A percentile compares a stretch with the other conserved stretches of the same genome.
Evolutionary conservation across 2,888 invertebrate genomes (phyloP).

Genomic region (Halocaridina rubra): DNA sequence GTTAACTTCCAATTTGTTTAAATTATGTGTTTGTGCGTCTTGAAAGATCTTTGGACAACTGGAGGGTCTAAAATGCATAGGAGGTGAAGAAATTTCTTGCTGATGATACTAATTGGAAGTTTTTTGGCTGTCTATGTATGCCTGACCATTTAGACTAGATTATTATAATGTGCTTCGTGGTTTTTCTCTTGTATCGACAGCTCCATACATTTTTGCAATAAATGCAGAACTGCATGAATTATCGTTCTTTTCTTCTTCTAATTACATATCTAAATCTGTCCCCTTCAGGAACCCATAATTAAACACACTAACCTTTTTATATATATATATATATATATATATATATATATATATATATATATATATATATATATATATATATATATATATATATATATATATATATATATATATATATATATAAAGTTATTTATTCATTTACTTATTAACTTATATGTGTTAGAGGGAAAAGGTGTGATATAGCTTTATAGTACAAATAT

Average conservation of each 20-base stretch:
- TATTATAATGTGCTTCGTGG: background rate
- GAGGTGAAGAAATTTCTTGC: too few relatives aligned
- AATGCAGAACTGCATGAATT: background rate
- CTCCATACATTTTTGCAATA: too few relatives aligned
- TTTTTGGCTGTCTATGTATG: conserved; percentile 1
- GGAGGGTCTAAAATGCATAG: too few relatives aligned
- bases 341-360: conserved; percentile 17
- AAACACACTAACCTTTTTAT: background rate
- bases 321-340: conserved; percentile 32
- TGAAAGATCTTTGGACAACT: too few relatives aligned
- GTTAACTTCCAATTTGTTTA: too few relatives aligned
- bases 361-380: background rate
- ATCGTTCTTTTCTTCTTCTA: background rate
- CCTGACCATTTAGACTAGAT: background rate
- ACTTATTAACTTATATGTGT: too few relatives aligned
- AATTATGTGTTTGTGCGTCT: too few relatives aligned
- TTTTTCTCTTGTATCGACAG: too few relatives aligned
- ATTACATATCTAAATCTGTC: background rate
- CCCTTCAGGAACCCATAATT: background rate
- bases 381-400: conserved; percentile 1
- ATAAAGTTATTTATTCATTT: too few relatives aligned
- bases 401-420: background rate
- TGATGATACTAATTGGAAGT: too few relatives aligned
- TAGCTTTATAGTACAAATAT: too few relatives aligned
- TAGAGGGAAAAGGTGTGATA: too few relatives aligned